Evolutionary conservation across 2,113 vertebrate genomes (phyloP), one percentile per base, ranked within the genome.

Genomic region (Gopherus evgoodei): DNA sequence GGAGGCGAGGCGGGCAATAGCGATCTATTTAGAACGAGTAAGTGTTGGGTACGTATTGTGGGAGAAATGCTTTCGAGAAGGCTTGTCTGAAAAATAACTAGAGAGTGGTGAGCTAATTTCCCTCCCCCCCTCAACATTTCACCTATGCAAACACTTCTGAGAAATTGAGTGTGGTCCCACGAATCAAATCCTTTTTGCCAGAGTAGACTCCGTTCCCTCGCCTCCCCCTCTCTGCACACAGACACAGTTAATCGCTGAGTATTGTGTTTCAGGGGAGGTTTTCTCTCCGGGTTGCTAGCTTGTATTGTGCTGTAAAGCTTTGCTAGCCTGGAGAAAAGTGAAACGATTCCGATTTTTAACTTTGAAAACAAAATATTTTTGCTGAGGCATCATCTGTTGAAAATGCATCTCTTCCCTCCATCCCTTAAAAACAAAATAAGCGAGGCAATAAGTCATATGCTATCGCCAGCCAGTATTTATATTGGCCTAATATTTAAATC

Each of bases 401-500:
- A 42, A 17, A 11, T 3, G 54, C 50, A 22, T 10, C 1, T 4
- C 2, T 29, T 44, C 31, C 50, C 8, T 31, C 42, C 78, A 24
- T 16, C 16, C 1, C 87, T 83, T 6, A 53, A 85, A 4, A 76
- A 84, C 82, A 81, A 52, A 3, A 88, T 86, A 78, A 95, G 86
- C 72, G 47, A 96, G 81, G 93, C 93, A 84, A 1, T 59, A 87
- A 97, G 96, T 92, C 94, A 88, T 95, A 91, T 93, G 91, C 92
- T 95, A 95, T 96, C 86, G 93, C 59, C 83, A 90, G 86, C 79
- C 85, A 91, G 78, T 94, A 94, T 97, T 96, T 97, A 92, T 91
- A 93, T 92, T 95, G 92, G 92, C 93, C 96, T 95, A 97, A 93
- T 94, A 93, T 96, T 97, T 95, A 94, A 96, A 96, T 96, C 95